Percentiles rank a stretch among this genome's conserved stretches.
Conservation (phyloP, 2,888 invertebrate genomes). For the Ischnura elegans region DNA sequence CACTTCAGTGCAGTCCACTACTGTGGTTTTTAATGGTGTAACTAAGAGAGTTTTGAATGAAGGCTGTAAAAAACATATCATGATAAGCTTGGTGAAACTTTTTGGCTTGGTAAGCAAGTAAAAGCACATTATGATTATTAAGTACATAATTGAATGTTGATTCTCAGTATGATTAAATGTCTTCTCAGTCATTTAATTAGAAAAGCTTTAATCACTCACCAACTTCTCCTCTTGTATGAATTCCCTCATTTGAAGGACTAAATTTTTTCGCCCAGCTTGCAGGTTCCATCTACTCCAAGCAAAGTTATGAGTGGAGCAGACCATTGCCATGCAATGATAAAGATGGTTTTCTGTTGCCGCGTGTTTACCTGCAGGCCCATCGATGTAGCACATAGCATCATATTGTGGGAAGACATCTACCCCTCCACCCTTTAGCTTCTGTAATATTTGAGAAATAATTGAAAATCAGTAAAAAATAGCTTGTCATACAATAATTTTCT, state of each 20-base stretch:
- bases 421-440: slow-evolving; percentile 83
- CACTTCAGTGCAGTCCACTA: slow-evolving; percentile 88
- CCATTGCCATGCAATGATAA: slow-evolving; percentile 88
- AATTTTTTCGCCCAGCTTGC: slow-evolving; percentile 81
- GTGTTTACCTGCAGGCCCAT: slow-evolving; percentile 81
- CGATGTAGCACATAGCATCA: slow-evolving; percentile 83
- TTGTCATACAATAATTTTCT: slow-evolving; percentile 42
- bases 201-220: slow-evolving; percentile 70
- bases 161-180: background rate
- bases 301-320: slow-evolving; percentile 87
- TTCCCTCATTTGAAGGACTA: slow-evolving; percentile 86
- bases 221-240: slow-evolving; percentile 75
- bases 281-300: slow-evolving; percentile 89
- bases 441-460: slow-evolving; percentile 70
- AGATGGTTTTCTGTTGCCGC: slow-evolving; percentile 87
- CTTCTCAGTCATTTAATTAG: background rate
- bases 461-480: too few relatives aligned
- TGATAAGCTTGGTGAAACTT: too few relatives aligned
- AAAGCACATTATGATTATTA: background rate
- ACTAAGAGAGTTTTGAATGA: slow-evolving; percentile 80
- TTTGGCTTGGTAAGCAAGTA: background rate
- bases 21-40: slow-evolving; percentile 84
- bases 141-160: background rate
- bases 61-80: slow-evolving; percentile 73
- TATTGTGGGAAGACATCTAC: slow-evolving; percentile 91